Conservation (phyloP, 35 echinoderm and acorn worm species). For the Lytechinus pictus region DNA sequence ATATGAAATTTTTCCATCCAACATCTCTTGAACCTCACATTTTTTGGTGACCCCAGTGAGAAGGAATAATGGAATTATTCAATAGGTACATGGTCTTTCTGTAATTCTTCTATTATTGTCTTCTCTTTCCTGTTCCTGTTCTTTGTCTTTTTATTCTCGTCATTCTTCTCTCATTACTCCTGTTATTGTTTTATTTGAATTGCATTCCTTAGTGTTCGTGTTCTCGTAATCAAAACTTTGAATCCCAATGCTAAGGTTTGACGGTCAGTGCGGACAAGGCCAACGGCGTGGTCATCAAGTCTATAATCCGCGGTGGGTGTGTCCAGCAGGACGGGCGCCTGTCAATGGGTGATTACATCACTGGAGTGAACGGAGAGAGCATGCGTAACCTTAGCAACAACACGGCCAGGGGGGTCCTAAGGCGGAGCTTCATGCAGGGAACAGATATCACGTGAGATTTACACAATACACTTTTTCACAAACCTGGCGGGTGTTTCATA, state of each 20-base stretch:
- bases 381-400: constrained; percentile 81
- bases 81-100: no score
- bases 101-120: no score
- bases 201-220: not conserved
- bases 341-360: constrained; percentile 89
- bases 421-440: constrained; percentile 70
- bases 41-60: no score
- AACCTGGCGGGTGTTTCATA: no score
- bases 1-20: no score
- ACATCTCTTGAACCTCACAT: no score
- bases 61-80: no score
- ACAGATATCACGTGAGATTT: constrained; percentile 77
- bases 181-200: not conserved
- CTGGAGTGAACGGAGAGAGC: constrained; percentile 78
- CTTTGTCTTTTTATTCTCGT: not conserved
- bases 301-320: constrained; percentile 81
- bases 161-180: not conserved
- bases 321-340: constrained; percentile 84
- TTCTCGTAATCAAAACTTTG: not conserved
- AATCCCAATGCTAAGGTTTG: constrained; percentile 54
- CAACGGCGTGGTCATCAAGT: constrained; percentile 91
- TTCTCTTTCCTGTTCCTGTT: not conserved
- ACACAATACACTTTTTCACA: no score
- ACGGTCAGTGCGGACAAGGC: constrained; percentile 80
- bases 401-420: constrained; percentile 65